Conservation (phyloP, 2,797 vertebrate species). For the Macropodus opercularis region DNA sequence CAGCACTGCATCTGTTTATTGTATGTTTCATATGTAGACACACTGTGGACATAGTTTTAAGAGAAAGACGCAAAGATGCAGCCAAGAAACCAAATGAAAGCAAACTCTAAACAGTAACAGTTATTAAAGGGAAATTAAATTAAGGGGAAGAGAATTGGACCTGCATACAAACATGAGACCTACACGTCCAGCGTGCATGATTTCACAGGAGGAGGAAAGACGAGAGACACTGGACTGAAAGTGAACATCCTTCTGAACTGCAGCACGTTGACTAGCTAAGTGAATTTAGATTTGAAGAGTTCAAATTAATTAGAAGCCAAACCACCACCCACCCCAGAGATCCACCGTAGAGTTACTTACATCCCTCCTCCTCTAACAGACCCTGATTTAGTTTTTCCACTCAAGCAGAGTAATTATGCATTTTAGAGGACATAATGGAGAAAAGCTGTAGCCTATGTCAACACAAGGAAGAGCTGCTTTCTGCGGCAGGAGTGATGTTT, state of each 20-base stretch:
- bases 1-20: neutral
- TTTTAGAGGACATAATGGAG: conserved; percentile 28
- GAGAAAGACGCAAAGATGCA: neutral
- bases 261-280: neutral
- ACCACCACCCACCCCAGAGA: neutral
- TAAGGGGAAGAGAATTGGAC: neutral
- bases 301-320: conserved; percentile 5
- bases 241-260: neutral
- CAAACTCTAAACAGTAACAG: too few species aligned
- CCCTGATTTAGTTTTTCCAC: conserved; percentile 6
- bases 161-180: neutral
- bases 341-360: conserved; percentile 8
- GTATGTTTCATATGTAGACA: neutral
- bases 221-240: neutral
- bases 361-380: conserved; percentile 2
- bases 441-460: conserved; percentile 9
- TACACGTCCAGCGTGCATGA: neutral
- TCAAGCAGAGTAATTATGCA: conserved; percentile 24
- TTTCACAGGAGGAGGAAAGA: neutral
- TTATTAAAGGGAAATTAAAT: conserved; percentile 8
- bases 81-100: too few species aligned
- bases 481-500: conserved; percentile 17
- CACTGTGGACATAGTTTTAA: neutral
- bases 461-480: conserved; percentile 16
- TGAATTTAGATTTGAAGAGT: conserved; percentile 1